These are phyloP conservation scores for Manacus vitellinus DNA, from an alignment of 2,113 vertebrate species.

Conservation along the genomic window DNA sequence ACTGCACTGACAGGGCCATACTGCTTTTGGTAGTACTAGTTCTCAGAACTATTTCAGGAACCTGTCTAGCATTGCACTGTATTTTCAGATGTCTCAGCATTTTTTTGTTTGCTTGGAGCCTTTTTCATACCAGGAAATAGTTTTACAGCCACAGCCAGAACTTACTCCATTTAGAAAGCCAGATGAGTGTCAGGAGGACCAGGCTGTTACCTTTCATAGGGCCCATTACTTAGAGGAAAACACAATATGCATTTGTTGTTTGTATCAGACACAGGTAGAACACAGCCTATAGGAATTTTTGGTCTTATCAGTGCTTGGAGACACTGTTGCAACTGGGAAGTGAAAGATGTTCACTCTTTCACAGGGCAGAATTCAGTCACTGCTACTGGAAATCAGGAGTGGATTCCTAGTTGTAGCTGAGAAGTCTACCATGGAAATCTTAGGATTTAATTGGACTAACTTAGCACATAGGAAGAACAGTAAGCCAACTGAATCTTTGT, in stretches of 20 bases:
- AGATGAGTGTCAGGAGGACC: neutral
- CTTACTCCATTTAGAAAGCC: neutral
- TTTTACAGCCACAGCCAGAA: neutral
- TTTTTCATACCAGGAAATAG: neutral
- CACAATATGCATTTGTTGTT: accelerated
- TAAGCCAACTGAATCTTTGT: neutral
- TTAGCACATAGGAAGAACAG: neutral
- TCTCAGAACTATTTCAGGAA: neutral
- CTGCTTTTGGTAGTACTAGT: neutral
- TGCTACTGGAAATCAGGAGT: neutral
- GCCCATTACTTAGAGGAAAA: neutral
- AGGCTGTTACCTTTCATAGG: neutral
- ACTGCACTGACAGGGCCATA: neutral
- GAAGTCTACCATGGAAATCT: neutral
- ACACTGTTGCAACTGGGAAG: neutral
- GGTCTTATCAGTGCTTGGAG: neutral
- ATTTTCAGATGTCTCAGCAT: neutral
- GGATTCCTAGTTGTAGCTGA: neutral
- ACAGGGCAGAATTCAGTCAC: neutral
- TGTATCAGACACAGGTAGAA: neutral
- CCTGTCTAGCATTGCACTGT: neutral
- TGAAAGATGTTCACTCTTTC: neutral
- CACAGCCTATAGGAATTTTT: neutral
- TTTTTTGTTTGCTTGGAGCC: neutral
- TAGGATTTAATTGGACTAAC: neutral